A percentile compares a stretch with the other conserved stretches of the same genome.
Conservation (phyloP, 1,140 invertebrate species). For the Lerema accius region DNA sequence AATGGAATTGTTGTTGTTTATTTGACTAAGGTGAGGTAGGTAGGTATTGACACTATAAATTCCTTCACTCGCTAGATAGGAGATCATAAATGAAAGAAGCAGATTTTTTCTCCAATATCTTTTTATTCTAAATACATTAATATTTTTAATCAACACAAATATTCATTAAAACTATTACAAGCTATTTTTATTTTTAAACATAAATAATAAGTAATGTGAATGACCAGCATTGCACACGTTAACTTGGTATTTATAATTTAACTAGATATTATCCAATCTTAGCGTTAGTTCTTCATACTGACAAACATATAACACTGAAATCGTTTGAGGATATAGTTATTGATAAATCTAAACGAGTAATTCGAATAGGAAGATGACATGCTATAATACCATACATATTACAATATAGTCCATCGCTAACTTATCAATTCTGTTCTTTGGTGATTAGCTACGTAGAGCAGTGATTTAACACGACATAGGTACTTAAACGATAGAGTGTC, state of each 20-base stretch:
- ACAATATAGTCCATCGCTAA: slow-evolving; percentile 42
- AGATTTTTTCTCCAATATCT: slow-evolving; percentile 72
- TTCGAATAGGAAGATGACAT: slow-evolving; percentile 65
- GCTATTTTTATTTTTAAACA: slow-evolving; percentile 79
- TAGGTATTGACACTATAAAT: too few species aligned
- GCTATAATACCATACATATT: slow-evolving; percentile 55
- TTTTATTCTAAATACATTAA: slow-evolving; percentile 83
- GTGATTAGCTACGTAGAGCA: slow-evolving; percentile 51
- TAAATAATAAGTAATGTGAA: slow-evolving; percentile 81
- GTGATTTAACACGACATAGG: slow-evolving; percentile 30
- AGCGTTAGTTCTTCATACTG: slow-evolving; percentile 71
- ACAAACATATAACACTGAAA: slow-evolving; percentile 76
- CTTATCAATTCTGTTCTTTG: slow-evolving; percentile 57
- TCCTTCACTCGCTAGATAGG: too few species aligned
- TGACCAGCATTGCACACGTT: slow-evolving; percentile 81
- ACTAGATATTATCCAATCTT: slow-evolving; percentile 76
- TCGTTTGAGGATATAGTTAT: slow-evolving; percentile 49
- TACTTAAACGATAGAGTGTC: slow-evolving; percentile 10
- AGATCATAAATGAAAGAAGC: slow-evolving; percentile 7
- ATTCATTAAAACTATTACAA: slow-evolving; percentile 82
- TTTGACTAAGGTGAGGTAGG: too few species aligned
- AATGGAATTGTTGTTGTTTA: too few species aligned
- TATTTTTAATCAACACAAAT: slow-evolving; percentile 82
- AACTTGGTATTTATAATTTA: slow-evolving; percentile 76
- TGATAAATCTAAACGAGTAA: slow-evolving; percentile 53